phyloP scores from a whole-genome alignment of 2,888 invertebrate species.

The Thyatira batis region DNA sequence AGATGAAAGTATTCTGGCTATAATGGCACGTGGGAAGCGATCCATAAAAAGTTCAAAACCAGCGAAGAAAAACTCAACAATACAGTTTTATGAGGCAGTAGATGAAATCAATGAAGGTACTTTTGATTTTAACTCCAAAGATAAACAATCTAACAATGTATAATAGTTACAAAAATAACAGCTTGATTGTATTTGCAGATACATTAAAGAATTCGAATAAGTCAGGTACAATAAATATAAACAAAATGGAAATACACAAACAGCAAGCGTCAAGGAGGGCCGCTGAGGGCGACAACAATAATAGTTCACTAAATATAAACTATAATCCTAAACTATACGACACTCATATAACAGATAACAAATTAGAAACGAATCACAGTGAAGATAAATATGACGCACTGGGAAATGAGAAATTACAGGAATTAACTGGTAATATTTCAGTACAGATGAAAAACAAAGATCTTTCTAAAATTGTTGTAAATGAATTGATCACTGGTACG shows the following conservation, averaged over 20 bases:
- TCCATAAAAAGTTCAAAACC: conserved; percentile 30
- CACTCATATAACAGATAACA: conserved; percentile 60
- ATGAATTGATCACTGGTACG: conserved; percentile 59
- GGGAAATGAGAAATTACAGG: conserved; percentile 39
- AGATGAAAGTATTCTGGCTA: conserved; percentile 24
- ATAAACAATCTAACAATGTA: too few relatives aligned
- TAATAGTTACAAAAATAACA: neutral
- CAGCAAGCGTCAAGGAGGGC: conserved; percentile 44
- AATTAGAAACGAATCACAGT: conserved; percentile 53
- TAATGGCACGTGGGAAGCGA: conserved; percentile 45
- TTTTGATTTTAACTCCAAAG: conserved; percentile 2
- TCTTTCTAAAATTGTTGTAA: conserved; percentile 66
- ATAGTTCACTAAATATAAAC: conserved; percentile 56
- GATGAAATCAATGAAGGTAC: conserved; percentile 70
- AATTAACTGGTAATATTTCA: conserved; percentile 51
- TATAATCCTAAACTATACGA: conserved; percentile 49
- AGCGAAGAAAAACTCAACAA: conserved; percentile 30
- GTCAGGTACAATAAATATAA: conserved; percentile 58
- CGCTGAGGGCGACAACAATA: conserved; percentile 30
- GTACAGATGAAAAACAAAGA: conserved; percentile 55
- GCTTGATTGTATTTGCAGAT: conserved; percentile 45
- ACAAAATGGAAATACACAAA: conserved; percentile 37
- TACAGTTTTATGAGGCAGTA: conserved; percentile 52
- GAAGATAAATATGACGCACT: conserved; percentile 38
- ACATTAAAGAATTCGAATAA: conserved; percentile 51